These are phyloP conservation scores for Artibeus lituratus DNA, from an alignment of 2,797 vertebrate genomes.

Conservation along the genomic window DNA sequence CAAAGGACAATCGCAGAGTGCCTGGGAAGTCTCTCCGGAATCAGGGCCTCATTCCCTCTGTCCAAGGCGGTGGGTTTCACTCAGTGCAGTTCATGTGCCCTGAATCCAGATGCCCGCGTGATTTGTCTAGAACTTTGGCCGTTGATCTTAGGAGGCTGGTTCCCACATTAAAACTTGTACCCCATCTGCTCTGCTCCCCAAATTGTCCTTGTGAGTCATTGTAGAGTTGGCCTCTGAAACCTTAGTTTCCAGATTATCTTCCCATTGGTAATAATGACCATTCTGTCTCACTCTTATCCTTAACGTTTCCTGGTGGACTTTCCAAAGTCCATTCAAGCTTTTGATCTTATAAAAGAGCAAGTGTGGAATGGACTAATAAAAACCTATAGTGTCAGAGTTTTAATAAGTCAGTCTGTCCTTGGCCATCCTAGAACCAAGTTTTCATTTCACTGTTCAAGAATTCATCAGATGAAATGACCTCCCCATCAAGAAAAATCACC, in stretches of 20 bases:
- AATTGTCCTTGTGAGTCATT: neutral
- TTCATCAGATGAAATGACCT: constrained; percentile 70
- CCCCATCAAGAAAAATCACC: constrained; percentile 61
- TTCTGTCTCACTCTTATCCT: constrained; percentile 61
- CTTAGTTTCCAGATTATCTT: constrained; percentile 32
- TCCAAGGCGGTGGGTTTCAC: neutral
- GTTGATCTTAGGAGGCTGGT: neutral
- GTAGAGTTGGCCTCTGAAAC: neutral
- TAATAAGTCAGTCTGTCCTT: constrained; percentile 73
- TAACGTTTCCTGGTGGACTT: constrained; percentile 58
- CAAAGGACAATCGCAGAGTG: neutral
- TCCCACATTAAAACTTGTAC: neutral
- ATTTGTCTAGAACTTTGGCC: neutral
- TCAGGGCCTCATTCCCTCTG: neutral
- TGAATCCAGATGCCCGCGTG: neutral
- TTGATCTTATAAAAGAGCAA: constrained; percentile 61
- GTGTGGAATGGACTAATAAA: constrained; percentile 65
- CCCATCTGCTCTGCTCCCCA: neutral
- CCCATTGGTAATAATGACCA: constrained; percentile 34
- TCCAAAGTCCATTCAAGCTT: constrained; percentile 53
- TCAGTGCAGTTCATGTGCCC: neutral
- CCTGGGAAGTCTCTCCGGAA: neutral
- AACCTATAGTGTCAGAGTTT: constrained; percentile 35
- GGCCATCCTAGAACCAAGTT: constrained; percentile 47
- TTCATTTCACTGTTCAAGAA: constrained; percentile 55